A percentile compares a stretch with the other conserved stretches of the same genome.
Evolutionary conservation across 2,888 invertebrate species (phyloP).

Genomic region (Peribatodes rhomboidaria): DNA sequence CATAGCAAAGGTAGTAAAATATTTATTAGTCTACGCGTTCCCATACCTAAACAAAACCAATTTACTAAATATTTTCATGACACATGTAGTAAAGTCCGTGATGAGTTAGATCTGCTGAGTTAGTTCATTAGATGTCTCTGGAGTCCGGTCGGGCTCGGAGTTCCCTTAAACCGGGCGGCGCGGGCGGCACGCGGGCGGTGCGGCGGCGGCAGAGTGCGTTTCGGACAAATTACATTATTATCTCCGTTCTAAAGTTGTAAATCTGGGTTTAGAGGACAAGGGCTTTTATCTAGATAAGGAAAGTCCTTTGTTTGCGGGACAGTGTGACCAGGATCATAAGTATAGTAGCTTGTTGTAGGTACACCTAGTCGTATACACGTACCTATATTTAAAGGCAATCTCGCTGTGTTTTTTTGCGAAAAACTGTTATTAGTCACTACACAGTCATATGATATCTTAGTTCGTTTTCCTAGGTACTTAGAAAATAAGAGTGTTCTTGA

Average conservation of each 20-base stretch:
- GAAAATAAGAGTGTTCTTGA: too few relatives aligned
- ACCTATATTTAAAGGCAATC: neutral
- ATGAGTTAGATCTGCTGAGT: neutral
- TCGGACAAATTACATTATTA: conserved; percentile 8
- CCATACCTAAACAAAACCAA: too few relatives aligned
- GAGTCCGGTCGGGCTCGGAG: neutral
- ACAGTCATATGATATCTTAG: too few relatives aligned
- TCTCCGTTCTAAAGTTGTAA: conserved; percentile 16
- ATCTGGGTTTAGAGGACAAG: conserved; percentile 18
- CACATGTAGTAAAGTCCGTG: too few relatives aligned
- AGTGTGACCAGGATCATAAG: conserved; percentile 10
- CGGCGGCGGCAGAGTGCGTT: neutral
- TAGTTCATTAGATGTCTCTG: neutral
- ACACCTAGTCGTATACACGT: neutral
- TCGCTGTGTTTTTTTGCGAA: too few relatives aligned
- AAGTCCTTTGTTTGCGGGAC: conserved; percentile 20
- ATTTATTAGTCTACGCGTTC: too few relatives aligned
- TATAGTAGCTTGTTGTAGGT: neutral
- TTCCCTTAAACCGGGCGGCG: too few relatives aligned
- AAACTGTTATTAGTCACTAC: too few relatives aligned
- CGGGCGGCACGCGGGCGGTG: too few relatives aligned
- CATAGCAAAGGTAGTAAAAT: too few relatives aligned
- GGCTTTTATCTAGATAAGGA: conserved; percentile 23
- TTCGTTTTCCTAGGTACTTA: too few relatives aligned
- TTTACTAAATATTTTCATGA: too few relatives aligned